These are phyloP conservation scores for Meiosimyza platycephala DNA, from an alignment of 2,888 invertebrate genomes.

Conservation along the genomic window DNA sequence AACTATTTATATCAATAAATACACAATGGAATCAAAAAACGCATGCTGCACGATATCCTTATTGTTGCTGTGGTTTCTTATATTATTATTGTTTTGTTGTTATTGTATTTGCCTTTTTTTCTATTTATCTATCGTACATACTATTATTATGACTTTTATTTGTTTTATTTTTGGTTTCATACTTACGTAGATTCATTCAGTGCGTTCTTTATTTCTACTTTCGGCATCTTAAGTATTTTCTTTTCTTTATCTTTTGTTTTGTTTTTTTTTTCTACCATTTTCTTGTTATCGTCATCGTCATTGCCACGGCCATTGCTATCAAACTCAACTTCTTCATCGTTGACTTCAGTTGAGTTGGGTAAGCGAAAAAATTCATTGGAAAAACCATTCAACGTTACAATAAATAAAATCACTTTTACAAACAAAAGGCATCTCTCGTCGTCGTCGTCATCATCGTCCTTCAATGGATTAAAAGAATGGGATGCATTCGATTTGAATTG, in stretches of 20 bases:
- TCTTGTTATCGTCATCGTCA: too few relatives aligned
- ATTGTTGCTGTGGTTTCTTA: neutral
- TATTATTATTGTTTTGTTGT: neutral
- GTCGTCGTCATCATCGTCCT: neutral
- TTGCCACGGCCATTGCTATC: too few relatives aligned
- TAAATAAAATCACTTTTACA: neutral
- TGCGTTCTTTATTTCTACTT: neutral
- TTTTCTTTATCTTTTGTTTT: too few relatives aligned
- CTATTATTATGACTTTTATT: neutral
- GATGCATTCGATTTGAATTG: neutral
- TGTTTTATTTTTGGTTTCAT: neutral
- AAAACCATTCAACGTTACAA: neutral
- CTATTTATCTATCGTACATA: neutral
- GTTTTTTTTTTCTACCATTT: too few relatives aligned
- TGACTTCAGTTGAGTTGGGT: too few relatives aligned
- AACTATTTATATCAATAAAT: conserved; percentile 26
- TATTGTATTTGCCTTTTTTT: neutral
- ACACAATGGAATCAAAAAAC: conserved; percentile 18
- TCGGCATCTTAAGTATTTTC: neutral
- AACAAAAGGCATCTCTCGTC: conserved; percentile 4
- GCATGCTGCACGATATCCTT: conserved; percentile 1
- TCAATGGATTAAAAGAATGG: too few relatives aligned
- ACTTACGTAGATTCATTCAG: conserved; percentile 10
- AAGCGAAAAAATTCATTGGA: neutral
- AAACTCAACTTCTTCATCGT: too few relatives aligned